A percentile compares a stretch with the other conserved stretches of the same genome.
These are phyloP conservation scores for Euborellia annulipes DNA, from an alignment of 1,140 invertebrate genomes.

Conservation along the genomic window DNA sequence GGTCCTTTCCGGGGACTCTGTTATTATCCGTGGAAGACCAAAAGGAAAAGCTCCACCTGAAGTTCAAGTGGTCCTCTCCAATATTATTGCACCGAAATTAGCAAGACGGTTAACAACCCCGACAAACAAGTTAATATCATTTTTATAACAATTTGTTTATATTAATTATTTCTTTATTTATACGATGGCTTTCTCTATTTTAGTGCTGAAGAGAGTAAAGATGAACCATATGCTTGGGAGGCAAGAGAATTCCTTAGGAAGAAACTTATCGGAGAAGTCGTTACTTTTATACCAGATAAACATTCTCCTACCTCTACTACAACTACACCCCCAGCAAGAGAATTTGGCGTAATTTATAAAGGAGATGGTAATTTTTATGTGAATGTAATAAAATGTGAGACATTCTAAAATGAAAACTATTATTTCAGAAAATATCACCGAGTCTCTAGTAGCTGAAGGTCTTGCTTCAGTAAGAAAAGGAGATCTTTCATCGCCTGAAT, in stretches of 20 bases:
- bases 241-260: conserved; percentile 86
- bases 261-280: conserved; percentile 78
- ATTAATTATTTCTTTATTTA: conserved; percentile 9
- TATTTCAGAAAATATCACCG: conserved; percentile 75
- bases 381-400: not conserved
- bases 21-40: conserved; percentile 67
- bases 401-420: not conserved
- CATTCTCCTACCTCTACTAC: conserved; percentile 34
- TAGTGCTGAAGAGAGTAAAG: conserved; percentile 51
- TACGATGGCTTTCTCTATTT: conserved; percentile 19
- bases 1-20: conserved; percentile 79
- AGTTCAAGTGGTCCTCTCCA: conserved; percentile 74
- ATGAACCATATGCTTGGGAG: conserved; percentile 94
- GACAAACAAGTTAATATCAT: not conserved
- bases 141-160: not conserved
- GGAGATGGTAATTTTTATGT: conserved; percentile 45
- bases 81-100: conserved; percentile 82
- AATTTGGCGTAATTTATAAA: conserved; percentile 77
- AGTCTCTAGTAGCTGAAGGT: conserved; percentile 74
- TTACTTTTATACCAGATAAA: conserved; percentile 61
- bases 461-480: conserved; percentile 66
- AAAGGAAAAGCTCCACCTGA: conserved; percentile 76
- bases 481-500: conserved; percentile 43
- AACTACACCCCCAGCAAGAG: conserved; percentile 45
- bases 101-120: conserved; percentile 39